Evolutionary conservation across 2,888 invertebrate species (phyloP).

Genomic region (Epinotia brunnichana): DNA sequence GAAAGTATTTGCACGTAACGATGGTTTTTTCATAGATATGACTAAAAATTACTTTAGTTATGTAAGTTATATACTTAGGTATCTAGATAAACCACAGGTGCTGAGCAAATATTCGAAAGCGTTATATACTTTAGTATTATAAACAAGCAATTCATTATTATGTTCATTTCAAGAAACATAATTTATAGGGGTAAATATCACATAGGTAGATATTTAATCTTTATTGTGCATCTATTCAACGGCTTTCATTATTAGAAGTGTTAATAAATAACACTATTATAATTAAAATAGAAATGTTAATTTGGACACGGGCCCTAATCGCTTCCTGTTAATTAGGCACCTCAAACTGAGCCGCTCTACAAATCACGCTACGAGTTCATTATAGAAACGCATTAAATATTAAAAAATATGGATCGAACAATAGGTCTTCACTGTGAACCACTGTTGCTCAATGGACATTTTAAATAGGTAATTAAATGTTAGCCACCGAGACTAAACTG

Average conservation of each 20-base stretch:
- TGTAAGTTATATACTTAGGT: too few species aligned
- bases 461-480: neutral
- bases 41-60: too few species aligned
- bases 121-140: neutral
- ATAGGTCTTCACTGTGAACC: neutral
- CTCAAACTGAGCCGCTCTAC: slow-evolving; percentile 16
- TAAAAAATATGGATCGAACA: neutral
- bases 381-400: slow-evolving; percentile 7
- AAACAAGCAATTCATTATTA: neutral
- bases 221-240: neutral
- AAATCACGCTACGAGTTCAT: slow-evolving; percentile 39
- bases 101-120: too few species aligned
- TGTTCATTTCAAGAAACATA: too few species aligned
- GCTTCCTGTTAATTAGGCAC: slow-evolving; percentile 33
- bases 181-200: neutral
- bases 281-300: slow-evolving; percentile 32
- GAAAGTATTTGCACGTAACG: neutral
- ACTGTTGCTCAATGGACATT: neutral
- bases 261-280: slow-evolving; percentile 30
- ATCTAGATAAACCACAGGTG: too few species aligned
- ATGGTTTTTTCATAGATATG: too few species aligned
- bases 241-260: neutral
- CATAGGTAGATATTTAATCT: neutral
- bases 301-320: slow-evolving; percentile 32
- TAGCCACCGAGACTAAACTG: slow-evolving; percentile 3